These are phyloP conservation scores for Hydra vulgaris DNA, from an alignment of 30 jellyfish, hydroid and myxozoan species.

Conservation along the genomic window DNA sequence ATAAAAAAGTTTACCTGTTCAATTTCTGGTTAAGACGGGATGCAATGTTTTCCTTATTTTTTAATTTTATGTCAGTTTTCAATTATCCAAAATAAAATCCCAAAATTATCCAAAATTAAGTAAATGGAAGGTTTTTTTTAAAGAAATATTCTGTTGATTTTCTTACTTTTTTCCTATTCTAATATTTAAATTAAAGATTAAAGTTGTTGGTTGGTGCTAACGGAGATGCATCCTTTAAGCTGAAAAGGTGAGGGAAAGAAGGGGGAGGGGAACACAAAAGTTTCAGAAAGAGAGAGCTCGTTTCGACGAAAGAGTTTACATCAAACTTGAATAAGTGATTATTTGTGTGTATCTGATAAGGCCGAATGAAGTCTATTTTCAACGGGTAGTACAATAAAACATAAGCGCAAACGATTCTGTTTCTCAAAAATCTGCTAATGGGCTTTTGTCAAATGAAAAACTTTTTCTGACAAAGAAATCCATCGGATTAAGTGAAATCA, in stretches of 20 bases:
- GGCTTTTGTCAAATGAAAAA: neutral
- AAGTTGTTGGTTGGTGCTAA: neutral
- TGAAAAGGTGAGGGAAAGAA: no score
- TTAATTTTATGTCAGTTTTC: neutral
- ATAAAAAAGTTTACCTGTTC: neutral
- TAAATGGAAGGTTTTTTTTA: neutral
- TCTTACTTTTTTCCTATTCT: neutral
- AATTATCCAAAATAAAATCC: neutral
- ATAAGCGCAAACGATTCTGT: neutral
- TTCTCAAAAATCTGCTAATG: neutral
- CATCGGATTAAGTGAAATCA: neutral
- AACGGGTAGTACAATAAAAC: neutral
- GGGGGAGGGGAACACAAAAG: no score
- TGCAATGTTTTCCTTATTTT: neutral
- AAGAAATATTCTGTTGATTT: neutral
- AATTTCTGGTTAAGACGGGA: neutral
- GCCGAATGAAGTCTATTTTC: neutral
- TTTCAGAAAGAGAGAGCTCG: no score
- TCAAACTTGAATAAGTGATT: no score
- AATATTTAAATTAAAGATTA: neutral
- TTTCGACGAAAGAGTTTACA: no score
- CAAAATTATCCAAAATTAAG: neutral
- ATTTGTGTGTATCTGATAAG: neutral
- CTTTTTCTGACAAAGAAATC: neutral
- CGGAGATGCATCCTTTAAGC: neutral